A percentile compares a stretch with the other conserved stretches of the same genome.
Evolutionary conservation across 2,797 vertebrate species (phyloP).

Genomic region (Syngnathus acus): DNA sequence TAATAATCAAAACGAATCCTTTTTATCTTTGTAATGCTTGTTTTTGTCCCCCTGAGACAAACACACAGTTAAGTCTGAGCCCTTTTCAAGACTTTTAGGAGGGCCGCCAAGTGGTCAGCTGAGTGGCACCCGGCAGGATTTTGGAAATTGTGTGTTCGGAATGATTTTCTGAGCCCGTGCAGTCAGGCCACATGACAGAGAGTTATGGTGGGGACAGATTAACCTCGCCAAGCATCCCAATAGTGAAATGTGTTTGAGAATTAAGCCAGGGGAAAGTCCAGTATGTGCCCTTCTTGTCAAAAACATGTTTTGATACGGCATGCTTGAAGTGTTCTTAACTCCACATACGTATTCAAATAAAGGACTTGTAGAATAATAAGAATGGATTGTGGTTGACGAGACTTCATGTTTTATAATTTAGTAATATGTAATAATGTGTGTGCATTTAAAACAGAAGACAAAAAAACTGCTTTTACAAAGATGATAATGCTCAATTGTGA

Average conservation of each 20-base stretch:
- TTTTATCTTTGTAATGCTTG: neutral
- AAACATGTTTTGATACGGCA: neutral
- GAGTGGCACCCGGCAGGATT: neutral
- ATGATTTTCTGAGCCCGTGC: neutral
- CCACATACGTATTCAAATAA: neutral
- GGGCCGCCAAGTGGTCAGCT: constrained; percentile 10
- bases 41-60: neutral
- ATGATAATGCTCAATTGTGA: too few relatives aligned
- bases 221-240: constrained; percentile 32
- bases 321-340: neutral
- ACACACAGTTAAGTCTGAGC: neutral
- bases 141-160: constrained; percentile 2
- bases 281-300: constrained; percentile 24
- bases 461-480: too few relatives aligned
- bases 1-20: neutral
- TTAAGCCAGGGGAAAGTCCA: constrained; percentile 23
- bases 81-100: neutral
- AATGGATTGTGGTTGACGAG: neutral
- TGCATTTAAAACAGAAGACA: too few relatives aligned
- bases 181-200: neutral
- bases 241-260: constrained; percentile 2
- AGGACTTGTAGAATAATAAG: neutral
- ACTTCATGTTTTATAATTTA: too few relatives aligned
- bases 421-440: too few relatives aligned
- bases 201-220: constrained; percentile 45